Base-by-base conservation (phyloP, 2,797 vertebrate genomes). In the Coregonus ussuriensis region DNA sequence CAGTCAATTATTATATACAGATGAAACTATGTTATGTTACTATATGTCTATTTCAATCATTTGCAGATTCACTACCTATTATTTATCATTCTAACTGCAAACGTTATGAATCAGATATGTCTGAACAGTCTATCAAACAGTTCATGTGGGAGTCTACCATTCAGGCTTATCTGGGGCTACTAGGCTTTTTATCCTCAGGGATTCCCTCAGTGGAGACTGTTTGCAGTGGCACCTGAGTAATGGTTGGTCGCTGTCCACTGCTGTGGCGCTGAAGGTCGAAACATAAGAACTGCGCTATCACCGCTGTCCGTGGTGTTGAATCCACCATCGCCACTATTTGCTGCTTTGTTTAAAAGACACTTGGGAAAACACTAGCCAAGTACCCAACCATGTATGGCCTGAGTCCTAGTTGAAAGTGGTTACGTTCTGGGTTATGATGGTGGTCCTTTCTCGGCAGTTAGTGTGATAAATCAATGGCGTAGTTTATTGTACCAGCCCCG, bases 381-480 rank as follows among this genome's bases (percentile, higher is more conserved):
- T 13, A 9, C 2, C 9, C 41, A 47, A 47, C 41, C 41, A 47
- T 13, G 41, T 59, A 56, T 18, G 1, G 31, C 66, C 31, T 16
- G 33, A 6, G 15, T 31, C 25, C 65, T 67, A 35, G 16, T 29
- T 33, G 29, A n/a, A 18, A 3, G 31, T n/a, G 3, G 25, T 33
- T 54, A 56, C 1, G 33, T 25, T 78, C 77, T 77, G 74, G 80
- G 79, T 70, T 79, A 13, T 63, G 76, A 75, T 74, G 83, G 56
- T 41, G 83, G 68, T 74, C 74, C 65, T 72, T 79, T 80, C 74
- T 51, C 79, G 77, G 66, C 78, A 79, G 75, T 78, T 87, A 11
- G 84, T 78, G 88, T 91, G 93, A 95, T 63, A 94, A 96, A 93
- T 88, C 93, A 87, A 94, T 91, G 89, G 91, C 86, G 79, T 76